Evolutionary conservation across 2,888 invertebrate genomes (phyloP), one percentile per base, ranked within the genome.

Genomic region (Torymus tubicola): DNA sequence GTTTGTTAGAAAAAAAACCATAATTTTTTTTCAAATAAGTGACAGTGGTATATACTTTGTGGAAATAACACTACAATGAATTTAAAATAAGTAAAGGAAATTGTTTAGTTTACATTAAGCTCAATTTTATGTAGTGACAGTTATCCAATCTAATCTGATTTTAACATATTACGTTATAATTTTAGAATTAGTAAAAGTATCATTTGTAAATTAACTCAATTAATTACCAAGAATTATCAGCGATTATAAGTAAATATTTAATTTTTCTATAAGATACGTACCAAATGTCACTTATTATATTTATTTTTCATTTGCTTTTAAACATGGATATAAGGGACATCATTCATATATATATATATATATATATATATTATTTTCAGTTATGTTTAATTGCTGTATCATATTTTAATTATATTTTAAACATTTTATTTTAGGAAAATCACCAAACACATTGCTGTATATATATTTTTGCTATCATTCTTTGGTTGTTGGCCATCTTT

Each of bases 1-100:
- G 90, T 90, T 84, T 76, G 63, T 55, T 50, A 78, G 11, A 53
- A 61, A 69, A 69, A 71, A 64, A 60, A 31, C 31, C 55, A 55
- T 42, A 64, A 18, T 4, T 16, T 31, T 63, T 74, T 18, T 64
- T 61, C 67, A 13, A 13, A 67, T 31, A 42, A 65, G 52, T 74
- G 76, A 68, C 42, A 8, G n/a, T 67, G 21, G 58, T n/a, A 76
- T 80, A 57, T 55, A 67, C 4, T 61, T 52, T 8, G 42, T 42
- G 12, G 31, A 58, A 64, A 55, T 24, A 12, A 31, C 5, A 16
- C 11, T 53, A 13, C 31, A 42, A 52, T 69, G 16, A 14, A 24
- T 13, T 57, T 21, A n/a, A 55, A 21, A 52, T 10, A 61, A 64
- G 13, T 2, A 52, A n/a, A 53, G 50, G 42, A 42, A 42, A 42